Conservation (phyloP, 2,113 vertebrate species). For the Melanotaenia duboulayi region DNA sequence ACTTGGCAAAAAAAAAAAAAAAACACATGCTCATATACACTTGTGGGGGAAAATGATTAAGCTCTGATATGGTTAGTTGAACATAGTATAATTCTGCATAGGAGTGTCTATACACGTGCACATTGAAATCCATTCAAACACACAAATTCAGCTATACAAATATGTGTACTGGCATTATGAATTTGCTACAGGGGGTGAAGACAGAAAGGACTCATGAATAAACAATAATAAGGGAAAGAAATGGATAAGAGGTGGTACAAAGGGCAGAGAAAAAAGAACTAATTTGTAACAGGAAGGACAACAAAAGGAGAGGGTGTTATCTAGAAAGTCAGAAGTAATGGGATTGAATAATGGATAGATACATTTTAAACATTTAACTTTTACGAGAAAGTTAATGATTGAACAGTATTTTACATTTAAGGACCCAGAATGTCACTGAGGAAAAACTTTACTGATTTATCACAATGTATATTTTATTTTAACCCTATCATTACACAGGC, state of each 20-base stretch:
- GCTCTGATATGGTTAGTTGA: conserved; percentile 45
- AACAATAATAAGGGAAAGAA: conserved; percentile 24
- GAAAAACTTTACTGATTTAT: too few species aligned
- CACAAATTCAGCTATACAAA: conserved; percentile 59
- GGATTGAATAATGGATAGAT: neutral
- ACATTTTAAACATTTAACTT: neutral
- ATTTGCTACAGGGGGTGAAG: conserved; percentile 34
- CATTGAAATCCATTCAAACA: conserved; percentile 17
- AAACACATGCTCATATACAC: conserved; percentile 15
- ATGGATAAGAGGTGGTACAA: conserved; percentile 2
- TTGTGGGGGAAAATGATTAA: conserved; percentile 47
- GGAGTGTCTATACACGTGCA: conserved; percentile 34
- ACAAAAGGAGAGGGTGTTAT: neutral
- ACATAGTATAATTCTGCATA: conserved; percentile 53
- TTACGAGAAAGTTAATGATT: too few species aligned
- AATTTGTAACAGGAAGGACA: neutral
- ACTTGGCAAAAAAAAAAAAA: neutral
- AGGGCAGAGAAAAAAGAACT: neutral
- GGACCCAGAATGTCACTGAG: too few species aligned
- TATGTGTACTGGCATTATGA: conserved; percentile 40
- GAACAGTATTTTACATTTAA: too few species aligned
- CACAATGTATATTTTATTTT: too few species aligned
- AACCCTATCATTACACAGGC: too few species aligned
- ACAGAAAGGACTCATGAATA: conserved; percentile 10
- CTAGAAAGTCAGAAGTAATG: neutral